phyloP scores from a whole-genome alignment of 2,888 invertebrate genomes.

The Amphipyra berbera region DNA sequence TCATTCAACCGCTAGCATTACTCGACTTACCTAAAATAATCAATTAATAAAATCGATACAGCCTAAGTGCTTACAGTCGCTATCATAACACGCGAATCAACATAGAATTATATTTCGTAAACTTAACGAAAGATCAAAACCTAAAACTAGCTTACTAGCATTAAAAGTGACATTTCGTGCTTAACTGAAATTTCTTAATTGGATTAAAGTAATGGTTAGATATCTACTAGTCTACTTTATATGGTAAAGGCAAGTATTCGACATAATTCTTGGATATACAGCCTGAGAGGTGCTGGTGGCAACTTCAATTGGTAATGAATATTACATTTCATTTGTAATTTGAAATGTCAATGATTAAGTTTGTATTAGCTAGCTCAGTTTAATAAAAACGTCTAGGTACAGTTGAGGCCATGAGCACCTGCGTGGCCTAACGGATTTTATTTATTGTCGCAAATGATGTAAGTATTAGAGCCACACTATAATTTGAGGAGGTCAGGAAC shows the following conservation, averaged over 20 bases:
- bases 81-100: neutral
- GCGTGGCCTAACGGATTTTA: too few relatives aligned
- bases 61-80: neutral
- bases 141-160: slow-evolving; percentile 2
- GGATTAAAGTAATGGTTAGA: slow-evolving; percentile 18
- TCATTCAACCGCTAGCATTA: too few relatives aligned
- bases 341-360: neutral
- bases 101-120: neutral
- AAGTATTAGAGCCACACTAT: too few relatives aligned
- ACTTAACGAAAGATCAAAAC: neutral
- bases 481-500: too few relatives aligned
- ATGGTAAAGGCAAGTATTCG: slow-evolving; percentile 16
- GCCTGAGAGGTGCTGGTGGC: neutral
- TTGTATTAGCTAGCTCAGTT: too few relatives aligned
- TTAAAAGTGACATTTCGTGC: slow-evolving; percentile 40
- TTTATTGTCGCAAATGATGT: too few relatives aligned
- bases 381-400: too few relatives aligned
- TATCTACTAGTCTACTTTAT: slow-evolving; percentile 21
- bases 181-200: slow-evolving; percentile 45
- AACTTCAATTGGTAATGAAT: neutral
- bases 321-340: neutral
- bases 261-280: neutral
- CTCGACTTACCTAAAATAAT: neutral
- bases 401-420: too few relatives aligned
- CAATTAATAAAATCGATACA: neutral